Conservation (phyloP, 1,140 invertebrate genomes). For the Bombus huntii region DNA sequence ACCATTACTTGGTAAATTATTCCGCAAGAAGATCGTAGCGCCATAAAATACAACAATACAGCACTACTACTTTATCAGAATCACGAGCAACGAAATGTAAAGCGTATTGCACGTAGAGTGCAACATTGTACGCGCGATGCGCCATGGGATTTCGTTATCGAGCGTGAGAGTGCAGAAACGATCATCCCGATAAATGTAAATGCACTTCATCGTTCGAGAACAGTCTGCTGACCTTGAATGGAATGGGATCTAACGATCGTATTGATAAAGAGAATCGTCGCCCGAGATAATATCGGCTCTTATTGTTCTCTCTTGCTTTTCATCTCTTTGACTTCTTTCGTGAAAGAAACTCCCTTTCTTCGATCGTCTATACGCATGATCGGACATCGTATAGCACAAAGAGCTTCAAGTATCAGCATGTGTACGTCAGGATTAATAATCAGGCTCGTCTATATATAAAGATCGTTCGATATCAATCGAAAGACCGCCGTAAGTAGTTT, state of each 20-base stretch:
- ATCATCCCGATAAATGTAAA: conserved; percentile 19
- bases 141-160: conserved; percentile 19
- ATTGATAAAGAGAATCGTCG: conserved; percentile 23
- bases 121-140: background rate
- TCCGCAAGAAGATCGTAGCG: too few relatives aligned
- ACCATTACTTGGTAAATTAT: background rate
- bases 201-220: background rate
- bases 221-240: conserved; percentile 10
- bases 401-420: background rate
- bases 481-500: background rate
- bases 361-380: background rate
- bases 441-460: background rate
- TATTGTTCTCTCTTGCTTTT: background rate
- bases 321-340: background rate
- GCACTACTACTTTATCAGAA: background rate
- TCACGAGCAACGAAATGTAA: background rate
- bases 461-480: background rate
- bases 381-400: background rate
- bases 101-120: background rate
- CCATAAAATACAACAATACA: background rate
- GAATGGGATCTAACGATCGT: conserved; percentile 17
- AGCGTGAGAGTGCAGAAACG: background rate
- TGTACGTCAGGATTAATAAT: background rate
- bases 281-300: background rate
- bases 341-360: background rate